Percentiles rank a stretch among this genome's conserved stretches.
These are phyloP conservation scores for Syncerus caffer DNA, from an alignment of 2,797 vertebrate genomes.

Conservation along the genomic window DNA sequence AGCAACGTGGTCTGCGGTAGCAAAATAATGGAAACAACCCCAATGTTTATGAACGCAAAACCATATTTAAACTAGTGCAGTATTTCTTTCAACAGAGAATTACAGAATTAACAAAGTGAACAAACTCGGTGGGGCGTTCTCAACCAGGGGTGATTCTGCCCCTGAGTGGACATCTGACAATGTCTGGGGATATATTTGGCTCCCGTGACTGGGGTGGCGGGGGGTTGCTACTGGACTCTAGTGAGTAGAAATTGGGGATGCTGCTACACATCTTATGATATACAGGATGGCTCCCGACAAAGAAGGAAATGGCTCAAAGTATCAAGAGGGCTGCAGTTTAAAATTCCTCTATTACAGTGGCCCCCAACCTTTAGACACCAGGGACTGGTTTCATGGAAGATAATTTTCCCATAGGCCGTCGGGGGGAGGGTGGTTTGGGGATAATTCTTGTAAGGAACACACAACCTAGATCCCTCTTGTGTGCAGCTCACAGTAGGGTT, in stretches of 20 bases:
- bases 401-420: accelerated
- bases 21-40: neutral
- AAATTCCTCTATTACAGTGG: neutral
- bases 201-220: neutral
- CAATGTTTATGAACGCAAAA: neutral
- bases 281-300: neutral
- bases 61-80: neutral
- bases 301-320: neutral
- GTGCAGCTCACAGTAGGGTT: neutral
- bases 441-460: neutral
- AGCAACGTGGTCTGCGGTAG: accelerated
- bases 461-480: neutral
- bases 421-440: neutral
- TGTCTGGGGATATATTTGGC: neutral
- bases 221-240: neutral
- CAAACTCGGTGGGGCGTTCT: neutral
- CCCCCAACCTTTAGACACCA: neutral
- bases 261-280: neutral
- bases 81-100: neutral
- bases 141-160: neutral
- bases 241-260: neutral
- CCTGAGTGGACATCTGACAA: too few relatives aligned
- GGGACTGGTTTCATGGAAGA: neutral
- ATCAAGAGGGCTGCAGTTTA: neutral
- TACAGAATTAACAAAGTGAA: neutral